These are phyloP conservation scores for Ormyrus labotus DNA, from an alignment of 2,888 invertebrate genomes.

Conservation along the genomic window DNA sequence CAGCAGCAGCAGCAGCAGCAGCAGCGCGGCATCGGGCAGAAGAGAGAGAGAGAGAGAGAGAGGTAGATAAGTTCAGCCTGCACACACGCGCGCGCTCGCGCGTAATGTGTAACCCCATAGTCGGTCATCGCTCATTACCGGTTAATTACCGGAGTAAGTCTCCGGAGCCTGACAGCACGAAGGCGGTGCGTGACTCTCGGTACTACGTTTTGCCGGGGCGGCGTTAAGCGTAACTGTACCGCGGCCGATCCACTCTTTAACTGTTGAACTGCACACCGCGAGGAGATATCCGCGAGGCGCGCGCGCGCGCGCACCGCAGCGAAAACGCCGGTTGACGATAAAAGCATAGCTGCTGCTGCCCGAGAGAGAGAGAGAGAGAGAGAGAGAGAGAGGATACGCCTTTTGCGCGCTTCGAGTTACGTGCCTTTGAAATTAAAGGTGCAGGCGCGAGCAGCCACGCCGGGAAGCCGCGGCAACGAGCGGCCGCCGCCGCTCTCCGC, in stretches of 20 bases:
- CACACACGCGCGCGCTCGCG: not conserved
- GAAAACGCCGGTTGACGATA: slow-evolving; percentile 39
- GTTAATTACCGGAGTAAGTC: slow-evolving; percentile 68
- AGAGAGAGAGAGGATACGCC: slow-evolving; percentile 7
- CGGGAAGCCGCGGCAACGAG: not conserved
- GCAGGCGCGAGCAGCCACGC: not conserved
- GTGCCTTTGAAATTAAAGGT: slow-evolving; percentile 13
- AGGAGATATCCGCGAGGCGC: slow-evolving; percentile 19
- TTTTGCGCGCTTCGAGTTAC: not conserved
- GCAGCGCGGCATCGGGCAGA: not conserved
- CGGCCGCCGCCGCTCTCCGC: not conserved
- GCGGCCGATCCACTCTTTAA: slow-evolving; percentile 45
- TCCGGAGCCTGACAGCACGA: slow-evolving; percentile 62
- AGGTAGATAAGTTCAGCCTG: not conserved
- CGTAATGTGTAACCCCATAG: slow-evolving; percentile 59
- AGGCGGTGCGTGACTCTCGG: slow-evolving; percentile 65
- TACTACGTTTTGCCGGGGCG: slow-evolving; percentile 62
- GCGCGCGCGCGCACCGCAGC: not conserved
- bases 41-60: slow-evolving; percentile 10
- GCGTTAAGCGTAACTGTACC: slow-evolving; percentile 65
- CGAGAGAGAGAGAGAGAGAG: too few relatives aligned
- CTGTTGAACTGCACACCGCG: slow-evolving; percentile 33
- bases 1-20: too few relatives aligned
- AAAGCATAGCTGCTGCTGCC: slow-evolving; percentile 7
- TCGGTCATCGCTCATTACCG: slow-evolving; percentile 69